A percentile compares a stretch with the other conserved stretches of the same genome.
phyloP scores from a whole-genome alignment of 1,140 invertebrate genomes.

The Zaprionus kolodkinae region DNA sequence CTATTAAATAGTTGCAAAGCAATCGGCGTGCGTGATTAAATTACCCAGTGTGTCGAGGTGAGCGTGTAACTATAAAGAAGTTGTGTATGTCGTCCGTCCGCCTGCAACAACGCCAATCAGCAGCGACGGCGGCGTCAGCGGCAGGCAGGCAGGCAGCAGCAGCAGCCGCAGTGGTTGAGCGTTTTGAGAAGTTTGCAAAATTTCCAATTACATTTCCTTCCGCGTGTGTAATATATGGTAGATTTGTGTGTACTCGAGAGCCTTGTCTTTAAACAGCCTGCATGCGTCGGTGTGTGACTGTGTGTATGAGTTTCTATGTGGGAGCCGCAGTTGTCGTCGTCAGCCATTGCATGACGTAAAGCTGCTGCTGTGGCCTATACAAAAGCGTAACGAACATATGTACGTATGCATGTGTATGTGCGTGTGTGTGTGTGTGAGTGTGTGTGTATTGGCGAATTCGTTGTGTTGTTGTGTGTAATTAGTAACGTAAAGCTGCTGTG shows the following conservation, averaged over 20 bases:
- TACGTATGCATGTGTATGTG: slow-evolving; percentile 23
- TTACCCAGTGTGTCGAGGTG: slow-evolving; percentile 48
- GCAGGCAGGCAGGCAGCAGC: slow-evolving; percentile 2
- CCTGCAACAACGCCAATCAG: slow-evolving; percentile 23
- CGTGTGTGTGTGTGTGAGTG: slow-evolving; percentile 14
- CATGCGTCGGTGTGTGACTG: slow-evolving; percentile 35
- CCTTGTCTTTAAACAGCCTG: slow-evolving; percentile 3
- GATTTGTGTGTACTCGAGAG: slow-evolving; percentile 12
- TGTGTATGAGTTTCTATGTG: slow-evolving; percentile 61
- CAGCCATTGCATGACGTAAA: slow-evolving; percentile 73
- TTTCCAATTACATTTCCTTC: slow-evolving; percentile 74
- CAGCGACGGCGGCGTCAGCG: not conserved
- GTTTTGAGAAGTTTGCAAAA: slow-evolving; percentile 56
- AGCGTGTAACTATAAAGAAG: slow-evolving; percentile 40
- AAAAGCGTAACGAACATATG: slow-evolving; percentile 46
- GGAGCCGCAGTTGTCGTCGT: slow-evolving; percentile 50
- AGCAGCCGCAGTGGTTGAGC: not conserved
- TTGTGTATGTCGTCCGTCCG: not conserved
- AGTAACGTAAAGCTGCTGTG: slow-evolving; percentile 51
- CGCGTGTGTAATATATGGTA: slow-evolving; percentile 43
- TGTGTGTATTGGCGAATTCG: no score
- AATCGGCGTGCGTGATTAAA: slow-evolving; percentile 43
- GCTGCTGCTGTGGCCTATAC: slow-evolving; percentile 39
- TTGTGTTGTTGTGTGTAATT: slow-evolving; percentile 50
- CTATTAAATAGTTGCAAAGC: slow-evolving; percentile 46